Base-by-base conservation (phyloP, 2,113 vertebrate species). In the Grus americana region DNA sequence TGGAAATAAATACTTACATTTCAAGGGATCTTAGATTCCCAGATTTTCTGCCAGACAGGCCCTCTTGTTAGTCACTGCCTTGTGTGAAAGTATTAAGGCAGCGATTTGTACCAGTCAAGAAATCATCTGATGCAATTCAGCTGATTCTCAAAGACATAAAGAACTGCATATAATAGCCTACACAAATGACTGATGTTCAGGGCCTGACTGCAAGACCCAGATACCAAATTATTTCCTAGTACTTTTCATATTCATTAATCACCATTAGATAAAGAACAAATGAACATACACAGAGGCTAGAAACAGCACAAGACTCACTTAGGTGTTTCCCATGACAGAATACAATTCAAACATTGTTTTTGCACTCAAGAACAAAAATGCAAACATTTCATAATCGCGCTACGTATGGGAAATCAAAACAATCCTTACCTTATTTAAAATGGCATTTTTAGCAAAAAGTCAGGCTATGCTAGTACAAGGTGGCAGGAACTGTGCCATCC, bases 401-500 rank as follows among this genome's bases (percentile, higher is more conserved):
- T 62, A 55, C 0, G 2, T 32, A 87, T 13, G 57, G 59, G 94
- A 95, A 97, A 67, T 80, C 23, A 92, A 95, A 96, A 90, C 79
- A 95, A 76, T 66, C 44, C 93, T 96, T 97, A 97, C 95, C 96
- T 94, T 90, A 66, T 30, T 86, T 54, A 16, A 93, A 94, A 91
- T 2, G 46, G 10, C 52, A 75, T 55, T 93, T 95, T 90, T 63
- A 90, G 59, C 73, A 83, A 92, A 90, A 97, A 96, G 81, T 95
- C 72, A 92, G 95, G 81, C 95, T 90, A 70, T 72, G 87, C 96
- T 95, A 97, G 96, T 57, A 90, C 47, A 83, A 94, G 82, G 97
- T 95, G 92, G 70, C 88, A 97, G 97, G 95, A 98, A 95, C 74
- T 59, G 47, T 49, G 63, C 88, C 72, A 63, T 96, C 96, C 44